Conservation (phyloP, 2,113 vertebrate genomes). For the Sminthopsis crassicaudata region DNA sequence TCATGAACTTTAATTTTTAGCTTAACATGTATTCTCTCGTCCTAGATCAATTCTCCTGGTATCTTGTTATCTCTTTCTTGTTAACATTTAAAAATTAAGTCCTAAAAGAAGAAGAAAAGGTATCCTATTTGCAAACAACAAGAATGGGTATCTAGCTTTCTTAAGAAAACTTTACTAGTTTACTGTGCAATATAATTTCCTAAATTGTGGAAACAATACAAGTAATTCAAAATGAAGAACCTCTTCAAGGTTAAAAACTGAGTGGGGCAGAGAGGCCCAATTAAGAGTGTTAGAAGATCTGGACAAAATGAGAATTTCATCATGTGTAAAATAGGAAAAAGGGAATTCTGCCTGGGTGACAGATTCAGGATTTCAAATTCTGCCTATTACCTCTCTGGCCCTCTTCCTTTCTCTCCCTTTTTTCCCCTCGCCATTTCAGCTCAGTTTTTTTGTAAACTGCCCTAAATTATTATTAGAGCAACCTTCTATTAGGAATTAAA, state of each 20-base stretch:
- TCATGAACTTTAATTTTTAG: conserved; percentile 50
- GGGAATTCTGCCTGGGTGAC: neutral
- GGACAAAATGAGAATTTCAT: neutral
- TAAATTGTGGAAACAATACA: conserved; percentile 42
- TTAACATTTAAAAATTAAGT: conserved; percentile 75
- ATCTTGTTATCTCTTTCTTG: conserved; percentile 46
- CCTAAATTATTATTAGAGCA: neutral
- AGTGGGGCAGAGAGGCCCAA: neutral
- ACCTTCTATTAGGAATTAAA: neutral
- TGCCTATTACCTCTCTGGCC: fast-evolving
- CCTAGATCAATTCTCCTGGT: conserved; percentile 58
- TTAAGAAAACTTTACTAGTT: conserved; percentile 72
- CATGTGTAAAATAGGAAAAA: neutral
- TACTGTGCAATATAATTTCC: conserved; percentile 61
- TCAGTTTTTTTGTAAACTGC: neutral
- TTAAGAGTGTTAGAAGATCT: neutral
- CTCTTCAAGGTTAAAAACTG: too few species aligned
- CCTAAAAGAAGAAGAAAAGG: conserved; percentile 58
- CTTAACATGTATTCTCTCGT: conserved; percentile 58
- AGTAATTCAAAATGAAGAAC: neutral
- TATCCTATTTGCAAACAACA: conserved; percentile 61
- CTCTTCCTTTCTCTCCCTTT: too few species aligned
- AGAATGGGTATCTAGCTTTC: conserved; percentile 54
- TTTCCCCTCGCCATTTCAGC: neutral
- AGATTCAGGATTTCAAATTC: neutral